Base-by-base conservation (phyloP, 2,888 invertebrate species). In the Drosophila lutescens region DNA sequence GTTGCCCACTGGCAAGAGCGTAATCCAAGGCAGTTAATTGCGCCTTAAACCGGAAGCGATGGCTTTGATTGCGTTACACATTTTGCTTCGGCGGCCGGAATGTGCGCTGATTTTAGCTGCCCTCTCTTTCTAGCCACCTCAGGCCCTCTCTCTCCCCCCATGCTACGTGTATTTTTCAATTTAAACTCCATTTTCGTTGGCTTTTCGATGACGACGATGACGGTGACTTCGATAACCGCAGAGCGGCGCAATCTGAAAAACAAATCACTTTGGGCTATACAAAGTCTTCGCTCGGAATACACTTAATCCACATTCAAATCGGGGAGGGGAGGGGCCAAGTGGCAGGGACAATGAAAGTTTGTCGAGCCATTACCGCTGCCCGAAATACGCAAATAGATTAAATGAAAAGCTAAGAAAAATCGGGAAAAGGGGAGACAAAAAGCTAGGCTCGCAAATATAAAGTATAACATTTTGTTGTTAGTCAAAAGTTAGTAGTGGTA, bases 61-160 rank as follows among this genome's bases (percentile, higher is more conserved):
- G 88, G 88, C 85, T 86, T 88, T 86, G 88, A 86, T 86, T 86
- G 85, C 88, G 88, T 84, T 86, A 88, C 87, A 86, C 85, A 87
- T 86, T 85, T 88, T 69, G 55, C 55, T 60, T 53, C 46, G 77
- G 74, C 46, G 77, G 74, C 72, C 74, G 88, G 88, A 81, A 86
- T 86, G 86, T 78, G 88, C 87, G 88, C 88, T 81, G 87, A 88
- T 86, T 86, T 86, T 72, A 47, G 61, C 54, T 61, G 41, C 49
- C 56, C 56, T 63, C 56, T 61, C 55, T 49, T 49, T 58, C 38
- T 26, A 7, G 44, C 51, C 63, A 30, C 13, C 32, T 38, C 38
- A 17, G 46, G 65, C 49, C 13, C 30, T 50, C 38, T 23, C 44
- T n/a, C 15, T 15, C 41, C 43, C 9, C 13, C 30, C 6, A 8